A percentile compares a stretch with the other conserved stretches of the same genome.
Conservation (phyloP, 2,888 invertebrate genomes). For the Ptychoptera contaminata region DNA sequence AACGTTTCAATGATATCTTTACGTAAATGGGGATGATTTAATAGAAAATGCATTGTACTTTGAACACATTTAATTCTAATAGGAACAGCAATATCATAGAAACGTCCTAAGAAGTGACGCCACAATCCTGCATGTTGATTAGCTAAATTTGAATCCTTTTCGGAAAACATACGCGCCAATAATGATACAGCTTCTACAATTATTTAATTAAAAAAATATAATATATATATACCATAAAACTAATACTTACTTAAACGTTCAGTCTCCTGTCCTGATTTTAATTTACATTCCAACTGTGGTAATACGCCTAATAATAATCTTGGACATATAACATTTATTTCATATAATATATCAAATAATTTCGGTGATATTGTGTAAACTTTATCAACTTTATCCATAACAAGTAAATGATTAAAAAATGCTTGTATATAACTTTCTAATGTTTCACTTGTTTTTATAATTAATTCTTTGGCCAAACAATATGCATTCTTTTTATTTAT, state of each 20-base stretch:
- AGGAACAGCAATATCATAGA: constrained; percentile 86
- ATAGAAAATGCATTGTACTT: constrained; percentile 90
- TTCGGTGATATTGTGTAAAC: constrained; percentile 61
- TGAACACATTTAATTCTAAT: constrained; percentile 94
- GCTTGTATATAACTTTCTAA: constrained; percentile 89
- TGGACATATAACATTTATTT: constrained; percentile 85
- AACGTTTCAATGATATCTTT: constrained; percentile 84
- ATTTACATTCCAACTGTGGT: constrained; percentile 89
- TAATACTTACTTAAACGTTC: constrained; percentile 54
- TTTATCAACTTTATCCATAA: constrained; percentile 81
- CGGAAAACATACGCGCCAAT: constrained; percentile 92
- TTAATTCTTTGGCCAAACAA: constrained; percentile 77
- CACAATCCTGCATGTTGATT: constrained; percentile 75
- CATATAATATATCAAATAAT: constrained; percentile 92
- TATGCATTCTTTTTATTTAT: constrained; percentile 80
- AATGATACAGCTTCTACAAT: constrained; percentile 61
- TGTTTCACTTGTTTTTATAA: constrained; percentile 81
- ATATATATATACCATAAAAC: not conserved
- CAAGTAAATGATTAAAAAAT: constrained; percentile 92
- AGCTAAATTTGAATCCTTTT: constrained; percentile 79
- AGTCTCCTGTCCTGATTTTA: constrained; percentile 77
- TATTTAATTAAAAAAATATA: not conserved
- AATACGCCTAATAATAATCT: constrained; percentile 71
- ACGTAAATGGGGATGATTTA: constrained; percentile 83
- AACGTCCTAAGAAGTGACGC: constrained; percentile 84